Base-by-base conservation (phyloP, 64 coral and sea anemone genomes). In the Stylophora pistillata region DNA sequence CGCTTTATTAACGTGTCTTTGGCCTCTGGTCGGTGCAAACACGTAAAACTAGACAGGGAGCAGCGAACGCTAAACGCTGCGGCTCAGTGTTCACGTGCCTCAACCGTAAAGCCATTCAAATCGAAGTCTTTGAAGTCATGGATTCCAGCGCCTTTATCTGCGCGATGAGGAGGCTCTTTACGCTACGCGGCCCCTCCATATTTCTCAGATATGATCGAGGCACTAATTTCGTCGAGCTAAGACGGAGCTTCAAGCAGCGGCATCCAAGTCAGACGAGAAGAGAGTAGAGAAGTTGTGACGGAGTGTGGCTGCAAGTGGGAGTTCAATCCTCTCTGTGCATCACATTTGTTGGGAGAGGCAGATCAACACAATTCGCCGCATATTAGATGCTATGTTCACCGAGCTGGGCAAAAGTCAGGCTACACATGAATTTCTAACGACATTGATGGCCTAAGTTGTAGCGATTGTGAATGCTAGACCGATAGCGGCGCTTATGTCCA, bases 181-280 rank as follows among this genome's bases (percentile, higher is more conserved):
- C 72, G 2, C 14, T 32, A 47, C 14, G n/a, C n/a, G 28, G 72
- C n/a, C 27, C 3, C 14, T 3, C 27, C 72, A 32, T 4, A n/a
- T 15, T 47, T 7, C 72, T 14, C 27, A 47, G 72, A 74, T 47
- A 15, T 9, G 14, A 32, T 15, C 27, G 7, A 17, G 90, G 83
- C n/a, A 92, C 74, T 9, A 92, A 92, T 31, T 71, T 87, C 23
- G 74, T 80, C 16, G 90, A 92, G 83, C 60, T 1, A 86, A 92
- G 27, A 58, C 58, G 11, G 73, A 92, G 27, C 47, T 87, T 25
- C 53, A 87, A 20, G 23, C 34, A 57, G 83, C 83, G 26, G 47
- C 71, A 5, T 17, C 52, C 28, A 81, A 86, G 63, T 25, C 87
- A 18, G 63, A 92, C 52, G 20, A 64, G 15, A 37, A 87, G 21